A percentile compares a stretch with the other conserved stretches of the same genome.
These are phyloP conservation scores for Trichonephila clavata DNA, from an alignment of 1,140 invertebrate genomes.

Conservation along the genomic window DNA sequence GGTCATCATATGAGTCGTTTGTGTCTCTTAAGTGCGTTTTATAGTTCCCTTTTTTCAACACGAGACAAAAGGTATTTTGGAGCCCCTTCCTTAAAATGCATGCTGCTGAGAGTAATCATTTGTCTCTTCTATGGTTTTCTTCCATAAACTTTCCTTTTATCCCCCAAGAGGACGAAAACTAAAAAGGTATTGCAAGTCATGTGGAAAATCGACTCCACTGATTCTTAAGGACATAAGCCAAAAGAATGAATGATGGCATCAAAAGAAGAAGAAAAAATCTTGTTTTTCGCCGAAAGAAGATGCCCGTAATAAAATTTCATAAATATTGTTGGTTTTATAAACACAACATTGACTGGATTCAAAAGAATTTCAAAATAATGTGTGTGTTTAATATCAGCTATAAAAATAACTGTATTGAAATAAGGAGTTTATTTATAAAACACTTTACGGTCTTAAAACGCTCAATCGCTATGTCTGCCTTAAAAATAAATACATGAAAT, in stretches of 20 bases:
- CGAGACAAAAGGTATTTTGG: constrained; percentile 63
- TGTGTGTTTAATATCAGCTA: neutral
- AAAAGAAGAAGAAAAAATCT: neutral
- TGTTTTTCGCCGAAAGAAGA: constrained; percentile 25
- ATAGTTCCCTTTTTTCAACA: constrained; percentile 50
- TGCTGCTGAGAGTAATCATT: constrained; percentile 68
- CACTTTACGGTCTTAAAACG: too few species aligned
- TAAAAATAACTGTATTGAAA: too few species aligned
- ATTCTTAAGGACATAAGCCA: constrained; percentile 51
- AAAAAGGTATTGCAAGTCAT: constrained; percentile 64
- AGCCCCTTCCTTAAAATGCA: constrained; percentile 66
- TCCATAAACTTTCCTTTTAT: constrained; percentile 64
- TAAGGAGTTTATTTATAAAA: too few species aligned
- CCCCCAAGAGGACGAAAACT: constrained; percentile 45
- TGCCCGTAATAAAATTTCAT: neutral
- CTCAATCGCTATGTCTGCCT: too few species aligned
- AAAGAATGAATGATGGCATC: constrained; percentile 59
- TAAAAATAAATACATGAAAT: too few species aligned
- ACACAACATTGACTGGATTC: neutral
- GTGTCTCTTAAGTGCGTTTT: constrained; percentile 74
- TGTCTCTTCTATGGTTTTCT: constrained; percentile 73
- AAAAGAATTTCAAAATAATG: neutral
- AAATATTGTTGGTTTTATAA: constrained; percentile 44
- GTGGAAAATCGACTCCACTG: constrained; percentile 73
- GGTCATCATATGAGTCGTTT: constrained; percentile 66